These are phyloP conservation scores for Cyclargus thomasi DNA, from an alignment of 1,140 invertebrate genomes.

Conservation along the genomic window DNA sequence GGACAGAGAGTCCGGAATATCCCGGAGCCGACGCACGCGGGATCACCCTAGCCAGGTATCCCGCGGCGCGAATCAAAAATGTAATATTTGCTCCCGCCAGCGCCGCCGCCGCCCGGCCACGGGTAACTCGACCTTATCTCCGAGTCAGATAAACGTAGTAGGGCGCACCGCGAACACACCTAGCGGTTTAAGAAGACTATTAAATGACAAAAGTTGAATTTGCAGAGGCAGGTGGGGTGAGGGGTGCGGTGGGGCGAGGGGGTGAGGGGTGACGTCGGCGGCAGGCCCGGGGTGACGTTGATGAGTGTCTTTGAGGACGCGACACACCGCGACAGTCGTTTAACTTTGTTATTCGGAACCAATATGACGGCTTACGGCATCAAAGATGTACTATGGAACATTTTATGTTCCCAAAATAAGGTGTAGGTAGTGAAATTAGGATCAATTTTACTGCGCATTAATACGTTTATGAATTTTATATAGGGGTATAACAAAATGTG, in stretches of 20 bases:
- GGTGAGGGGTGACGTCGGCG: not conserved
- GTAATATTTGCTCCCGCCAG: slow-evolving; percentile 21
- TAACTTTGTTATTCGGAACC: not conserved
- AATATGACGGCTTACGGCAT: not conserved
- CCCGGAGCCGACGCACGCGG: not conserved
- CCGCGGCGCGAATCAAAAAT: slow-evolving; percentile 29
- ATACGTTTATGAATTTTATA: no score
- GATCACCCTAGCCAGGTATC: slow-evolving; percentile 16
- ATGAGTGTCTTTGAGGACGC: not conserved
- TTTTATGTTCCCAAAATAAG: no score
- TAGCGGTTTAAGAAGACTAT: slow-evolving; percentile 9
- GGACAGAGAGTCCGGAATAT: not conserved
- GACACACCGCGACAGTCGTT: not conserved
- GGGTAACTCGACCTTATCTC: not conserved
- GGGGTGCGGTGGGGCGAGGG: not conserved
- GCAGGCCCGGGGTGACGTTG: not conserved
- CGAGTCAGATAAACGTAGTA: not conserved
- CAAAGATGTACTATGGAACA: no score
- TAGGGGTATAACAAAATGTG: no score
- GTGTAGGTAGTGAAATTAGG: no score
- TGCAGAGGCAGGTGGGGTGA: not conserved
- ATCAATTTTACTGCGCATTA: no score
- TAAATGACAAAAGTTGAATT: slow-evolving; percentile 16
- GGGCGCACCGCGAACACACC: not conserved
- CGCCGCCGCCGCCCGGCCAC: not conserved